Evolutionary conservation across 2,888 invertebrate species (phyloP), one percentile per base, ranked within the genome.

Genomic region (Plemyria rubiginata): DNA sequence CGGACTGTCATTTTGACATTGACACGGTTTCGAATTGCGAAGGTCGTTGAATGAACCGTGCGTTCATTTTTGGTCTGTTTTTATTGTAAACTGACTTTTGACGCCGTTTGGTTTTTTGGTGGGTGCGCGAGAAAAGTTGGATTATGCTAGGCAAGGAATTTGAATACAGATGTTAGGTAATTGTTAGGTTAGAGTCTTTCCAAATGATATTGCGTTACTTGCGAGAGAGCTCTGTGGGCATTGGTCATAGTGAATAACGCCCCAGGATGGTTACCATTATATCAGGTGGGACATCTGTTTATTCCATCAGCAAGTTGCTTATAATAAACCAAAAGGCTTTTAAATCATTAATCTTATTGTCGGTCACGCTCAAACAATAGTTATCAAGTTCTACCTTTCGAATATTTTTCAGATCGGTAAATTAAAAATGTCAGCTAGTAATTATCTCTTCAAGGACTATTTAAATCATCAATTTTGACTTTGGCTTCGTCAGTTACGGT

Each of bases 1-100:
- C 82, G 81, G 71, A 73, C 75, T 70, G 71, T 75, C 70, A 74
- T 70, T 45, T 62, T 75, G 76, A 67, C 79, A 80, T 78, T 84
- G 83, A 81, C 84, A 85, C 69, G 78, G 75, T 79, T 82, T 75
- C 67, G 72, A 28, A 70, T 15, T 32, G 60, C 68, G 75, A 81
- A 81, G 82, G 81, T 71, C 70, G 67, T 65, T 54, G 66, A 56
- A 56, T 72, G 72, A 69, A 72, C 70, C 48, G 38, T 60, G 50
- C 46, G 9, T 43, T 13, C 43, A 4, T 45, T 45, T 45, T 38
- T 38, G 8, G 11, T 38, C 36, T 38, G 11, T 38, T 38, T 11
- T 38, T 38, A 11, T 38, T 38, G 36, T 7, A 38, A 38, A 38
- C n/a, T n/a, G n/a, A n/a, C 36, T 11, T 38, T 38, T 38, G 6